A percentile compares a stretch with the other conserved stretches of the same genome.
Evolutionary conservation across 1,140 invertebrate genomes (phyloP).

Genomic region (Brachionus koreanus): DNA sequence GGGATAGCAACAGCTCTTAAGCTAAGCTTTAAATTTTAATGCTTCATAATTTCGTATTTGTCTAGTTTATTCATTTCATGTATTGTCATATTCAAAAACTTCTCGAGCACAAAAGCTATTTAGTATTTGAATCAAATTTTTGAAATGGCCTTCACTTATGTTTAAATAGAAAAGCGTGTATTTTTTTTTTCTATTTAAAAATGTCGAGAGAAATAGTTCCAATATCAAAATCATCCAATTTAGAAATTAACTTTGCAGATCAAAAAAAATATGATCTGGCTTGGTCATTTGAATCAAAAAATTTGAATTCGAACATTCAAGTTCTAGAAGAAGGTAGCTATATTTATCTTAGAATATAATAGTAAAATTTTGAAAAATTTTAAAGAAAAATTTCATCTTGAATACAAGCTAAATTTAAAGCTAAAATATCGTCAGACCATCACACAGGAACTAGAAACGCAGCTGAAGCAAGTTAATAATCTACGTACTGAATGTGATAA

Average conservation of each 20-base stretch:
- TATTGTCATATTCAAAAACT: no score
- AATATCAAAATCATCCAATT: background rate
- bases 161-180: background rate
- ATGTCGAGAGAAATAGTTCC: background rate
- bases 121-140: background rate
- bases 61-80: no score
- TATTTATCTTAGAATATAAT: background rate
- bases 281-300: background rate
- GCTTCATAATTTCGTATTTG: no score
- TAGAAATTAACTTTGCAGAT: background rate
- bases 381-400: background rate
- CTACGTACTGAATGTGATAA: background rate
- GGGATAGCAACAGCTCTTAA: no score
- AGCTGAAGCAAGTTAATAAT: background rate
- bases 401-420: background rate
- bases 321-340: background rate
- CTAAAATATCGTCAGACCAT: background rate
- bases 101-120: no score
- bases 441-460: background rate
- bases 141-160: background rate
- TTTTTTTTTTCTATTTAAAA: background rate
- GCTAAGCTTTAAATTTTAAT: no score
- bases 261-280: background rate
- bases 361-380: background rate
- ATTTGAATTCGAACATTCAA: background rate